Evolutionary conservation across 53 echinoderm and acorn worm genomes (phyloP).

Genomic region (Paelopatides confundens): DNA sequence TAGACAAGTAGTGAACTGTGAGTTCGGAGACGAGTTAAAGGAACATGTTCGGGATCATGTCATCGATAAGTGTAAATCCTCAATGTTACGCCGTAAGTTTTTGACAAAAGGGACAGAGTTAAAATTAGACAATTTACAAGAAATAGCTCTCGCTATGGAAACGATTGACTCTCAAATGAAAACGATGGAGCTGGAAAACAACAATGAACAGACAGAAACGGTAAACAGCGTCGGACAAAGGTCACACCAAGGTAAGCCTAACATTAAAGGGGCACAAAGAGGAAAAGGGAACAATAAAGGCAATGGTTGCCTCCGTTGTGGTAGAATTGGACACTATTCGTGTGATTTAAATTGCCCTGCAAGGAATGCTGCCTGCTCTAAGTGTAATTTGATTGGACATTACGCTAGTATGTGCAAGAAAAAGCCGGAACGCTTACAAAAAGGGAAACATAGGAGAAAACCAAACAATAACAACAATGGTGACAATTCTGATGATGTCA

Average conservation of each 20-base stretch:
- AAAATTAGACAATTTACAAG: conserved; percentile 42
- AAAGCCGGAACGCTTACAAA: background rate
- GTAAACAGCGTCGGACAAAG: no score
- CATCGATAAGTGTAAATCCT: background rate
- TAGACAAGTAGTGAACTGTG: conserved; percentile 50
- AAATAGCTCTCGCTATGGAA: background rate
- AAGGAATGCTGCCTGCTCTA: conserved; percentile 43
- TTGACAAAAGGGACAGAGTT: conserved; percentile 49
- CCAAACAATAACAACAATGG: background rate
- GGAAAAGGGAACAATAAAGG: no score
- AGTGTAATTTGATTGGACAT: conserved; percentile 51
- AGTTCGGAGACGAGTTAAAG: conserved; percentile 35
- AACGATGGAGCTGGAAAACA: no score
- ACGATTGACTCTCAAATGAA: no score
- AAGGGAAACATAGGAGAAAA: background rate
- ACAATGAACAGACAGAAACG: no score
- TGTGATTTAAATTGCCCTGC: conserved; percentile 56
- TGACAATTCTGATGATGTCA: background rate
- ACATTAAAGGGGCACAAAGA: no score
- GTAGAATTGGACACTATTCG: no score
- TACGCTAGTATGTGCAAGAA: conserved; percentile 52
- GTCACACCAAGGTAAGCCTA: no score
- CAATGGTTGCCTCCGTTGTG: no score
- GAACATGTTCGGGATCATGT: conserved; percentile 70
- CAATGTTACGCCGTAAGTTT: conserved; percentile 48